phyloP scores from a whole-genome alignment of 92 coral and sea anemone species.

The Phenganax subtilis region DNA sequence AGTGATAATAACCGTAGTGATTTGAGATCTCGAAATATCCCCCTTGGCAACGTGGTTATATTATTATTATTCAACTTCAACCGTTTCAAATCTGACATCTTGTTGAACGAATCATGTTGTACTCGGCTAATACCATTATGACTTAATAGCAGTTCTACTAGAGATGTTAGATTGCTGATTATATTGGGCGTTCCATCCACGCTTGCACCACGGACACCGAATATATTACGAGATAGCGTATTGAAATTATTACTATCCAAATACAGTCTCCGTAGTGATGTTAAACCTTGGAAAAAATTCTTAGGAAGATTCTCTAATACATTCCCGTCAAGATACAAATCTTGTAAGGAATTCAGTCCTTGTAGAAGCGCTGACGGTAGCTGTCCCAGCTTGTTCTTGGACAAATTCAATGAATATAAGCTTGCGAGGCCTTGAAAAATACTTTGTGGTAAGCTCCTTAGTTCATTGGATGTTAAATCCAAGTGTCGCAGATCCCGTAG shows the following conservation, averaged over 20 bases:
- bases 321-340: constrained; percentile 73
- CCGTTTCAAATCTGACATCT: constrained; percentile 39
- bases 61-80: constrained; percentile 55
- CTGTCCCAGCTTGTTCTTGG: constrained; percentile 62
- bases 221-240: constrained; percentile 55
- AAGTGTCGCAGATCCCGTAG: constrained; percentile 62
- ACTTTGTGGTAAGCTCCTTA: constrained; percentile 62
- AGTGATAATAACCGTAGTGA: constrained; percentile 54
- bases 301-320: constrained; percentile 63
- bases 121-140: constrained; percentile 62
- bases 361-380: constrained; percentile 68
- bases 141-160: constrained; percentile 57
- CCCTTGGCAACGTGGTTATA: constrained; percentile 57
- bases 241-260: constrained; percentile 68
- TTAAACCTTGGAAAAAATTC: constrained; percentile 60
- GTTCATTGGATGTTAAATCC: constrained; percentile 62
- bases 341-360: constrained; percentile 61
- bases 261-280: constrained; percentile 62
- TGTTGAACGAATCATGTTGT: constrained; percentile 38
- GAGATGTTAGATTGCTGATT: constrained; percentile 50
- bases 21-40: constrained; percentile 57
- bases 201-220: constrained; percentile 55
- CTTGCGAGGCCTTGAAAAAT: constrained; percentile 73
- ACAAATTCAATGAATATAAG: constrained; percentile 68
- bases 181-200: constrained; percentile 60